These are phyloP conservation scores for Trachemys scripta DNA, from an alignment of 2,113 vertebrate species.

Conservation along the genomic window DNA sequence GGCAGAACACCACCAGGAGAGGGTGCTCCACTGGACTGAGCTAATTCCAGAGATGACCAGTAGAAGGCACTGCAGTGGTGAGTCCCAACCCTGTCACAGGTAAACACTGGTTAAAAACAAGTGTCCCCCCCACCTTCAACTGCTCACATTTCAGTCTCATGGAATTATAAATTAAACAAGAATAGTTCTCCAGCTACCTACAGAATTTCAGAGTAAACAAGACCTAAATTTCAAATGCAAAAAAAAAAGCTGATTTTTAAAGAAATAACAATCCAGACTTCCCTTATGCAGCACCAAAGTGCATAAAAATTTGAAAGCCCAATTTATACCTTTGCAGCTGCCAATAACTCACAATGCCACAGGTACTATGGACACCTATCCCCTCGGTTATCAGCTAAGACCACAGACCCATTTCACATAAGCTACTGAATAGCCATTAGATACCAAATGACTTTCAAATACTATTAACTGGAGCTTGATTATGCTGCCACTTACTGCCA, in stretches of 20 bases:
- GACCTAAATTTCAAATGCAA: neutral
- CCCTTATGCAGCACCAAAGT: neutral
- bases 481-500: neutral
- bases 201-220: neutral
- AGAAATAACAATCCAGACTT: neutral
- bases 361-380: neutral
- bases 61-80: too few relatives aligned
- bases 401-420: neutral
- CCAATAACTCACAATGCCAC: neutral
- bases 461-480: neutral
- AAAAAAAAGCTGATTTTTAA: neutral
- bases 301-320: neutral
- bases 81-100: too few relatives aligned
- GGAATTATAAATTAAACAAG: neutral
- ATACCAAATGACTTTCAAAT: constrained; percentile 8
- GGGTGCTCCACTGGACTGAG: too few relatives aligned
- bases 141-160: neutral
- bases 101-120: neutral
- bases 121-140: neutral
- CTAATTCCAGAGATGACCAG: too few relatives aligned
- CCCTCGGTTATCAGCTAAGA: neutral
- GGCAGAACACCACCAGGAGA: too few relatives aligned
- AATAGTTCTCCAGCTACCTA: neutral
- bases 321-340: constrained; percentile 18
- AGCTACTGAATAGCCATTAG: neutral